Base-by-base conservation (phyloP, 1,140 invertebrate species). In the Drosophila pallidifrons region DNA sequence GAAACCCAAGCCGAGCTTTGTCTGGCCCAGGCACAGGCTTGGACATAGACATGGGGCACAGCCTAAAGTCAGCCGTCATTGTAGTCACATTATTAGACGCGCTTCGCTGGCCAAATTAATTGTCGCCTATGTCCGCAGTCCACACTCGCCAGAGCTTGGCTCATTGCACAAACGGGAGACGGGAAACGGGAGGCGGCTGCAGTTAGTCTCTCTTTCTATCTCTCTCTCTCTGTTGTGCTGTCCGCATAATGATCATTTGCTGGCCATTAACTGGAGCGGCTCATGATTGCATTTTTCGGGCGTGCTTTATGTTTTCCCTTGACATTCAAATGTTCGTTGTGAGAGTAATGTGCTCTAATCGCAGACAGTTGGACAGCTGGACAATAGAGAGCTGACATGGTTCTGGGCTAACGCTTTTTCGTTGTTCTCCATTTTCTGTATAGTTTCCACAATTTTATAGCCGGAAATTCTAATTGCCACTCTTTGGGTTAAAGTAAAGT, bases 51-150 rank as follows among this genome's bases (percentile, higher is more conserved):
- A 38, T 38, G 35, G 35, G 35, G 35, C 8, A 38, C 8, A 38
- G 35, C 20, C 20, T 5, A 54, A 30, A 54, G 49, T 49, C 61
- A 25, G 82, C 82, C 82, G 79, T 74, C 82, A 80, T 88, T 85
- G 86, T 89, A 88, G 78, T 72, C 81, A 89, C 85, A 88, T 89
- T 88, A 88, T 88, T 88, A 88, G 85, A 89, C 63, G 69, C 85
- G 85, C 85, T 75, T 88, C 85, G 85, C 71, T 88, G 85, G 57
- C 75, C 71, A 89, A 89, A 89, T 79, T 88, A 88, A 88, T 88
- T 83, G 85, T 88, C 77, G 83, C 66, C 60, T 45, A 63, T 74
- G 70, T 64, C 59, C 64, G 61, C 47, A 74, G 59, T n/a, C 78
- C 70, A 65, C 70, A 65, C 52, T 77, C 67, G 67, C 7, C 35